phyloP scores from a whole-genome alignment of 2,888 invertebrate genomes.

The Eudasyphora cyanicolor region DNA sequence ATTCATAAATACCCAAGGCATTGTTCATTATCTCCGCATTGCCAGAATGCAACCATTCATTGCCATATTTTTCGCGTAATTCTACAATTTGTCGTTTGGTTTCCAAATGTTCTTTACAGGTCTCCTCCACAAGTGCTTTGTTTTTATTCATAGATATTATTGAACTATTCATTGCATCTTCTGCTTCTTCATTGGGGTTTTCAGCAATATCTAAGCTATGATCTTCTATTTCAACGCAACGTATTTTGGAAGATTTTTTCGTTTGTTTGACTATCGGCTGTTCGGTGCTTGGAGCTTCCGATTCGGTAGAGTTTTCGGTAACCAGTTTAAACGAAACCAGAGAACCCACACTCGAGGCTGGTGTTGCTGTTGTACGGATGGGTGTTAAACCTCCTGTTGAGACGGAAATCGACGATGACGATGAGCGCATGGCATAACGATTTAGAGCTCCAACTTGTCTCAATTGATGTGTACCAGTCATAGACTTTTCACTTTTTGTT shows the following conservation, averaged over 20 bases:
- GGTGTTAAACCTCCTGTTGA: slow-evolving; percentile 51
- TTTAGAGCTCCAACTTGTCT: slow-evolving; percentile 67
- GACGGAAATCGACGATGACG: slow-evolving; percentile 66
- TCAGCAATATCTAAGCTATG: slow-evolving; percentile 9
- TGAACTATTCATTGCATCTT: slow-evolving; percentile 22
- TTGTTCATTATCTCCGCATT: slow-evolving; percentile 82
- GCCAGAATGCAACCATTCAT: slow-evolving; percentile 83
- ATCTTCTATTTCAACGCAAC: slow-evolving; percentile 79
- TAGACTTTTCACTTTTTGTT: slow-evolving; percentile 81
- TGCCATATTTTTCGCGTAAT: slow-evolving; percentile 82
- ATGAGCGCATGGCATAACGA: slow-evolving; percentile 66
- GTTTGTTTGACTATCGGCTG: slow-evolving; percentile 61
- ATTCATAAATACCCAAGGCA: slow-evolving; percentile 80
- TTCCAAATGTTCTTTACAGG: slow-evolving; percentile 81
- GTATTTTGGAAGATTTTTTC: slow-evolving; percentile 79
- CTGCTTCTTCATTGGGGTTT: slow-evolving; percentile 32
- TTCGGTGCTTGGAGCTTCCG: slow-evolving; percentile 19
- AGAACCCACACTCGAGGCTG: slow-evolving; percentile 77
- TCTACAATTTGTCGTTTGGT: slow-evolving; percentile 83
- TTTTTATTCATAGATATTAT: background rate
- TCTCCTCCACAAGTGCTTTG: slow-evolving; percentile 38
- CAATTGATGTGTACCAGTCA: slow-evolving; percentile 79
- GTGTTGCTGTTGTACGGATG: slow-evolving; percentile 69
- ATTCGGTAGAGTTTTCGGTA: slow-evolving; percentile 63
- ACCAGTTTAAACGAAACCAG: slow-evolving; percentile 68